These are phyloP conservation scores for Nesidiocoris tenuis DNA, from an alignment of 2,888 invertebrate genomes.

Conservation along the genomic window DNA sequence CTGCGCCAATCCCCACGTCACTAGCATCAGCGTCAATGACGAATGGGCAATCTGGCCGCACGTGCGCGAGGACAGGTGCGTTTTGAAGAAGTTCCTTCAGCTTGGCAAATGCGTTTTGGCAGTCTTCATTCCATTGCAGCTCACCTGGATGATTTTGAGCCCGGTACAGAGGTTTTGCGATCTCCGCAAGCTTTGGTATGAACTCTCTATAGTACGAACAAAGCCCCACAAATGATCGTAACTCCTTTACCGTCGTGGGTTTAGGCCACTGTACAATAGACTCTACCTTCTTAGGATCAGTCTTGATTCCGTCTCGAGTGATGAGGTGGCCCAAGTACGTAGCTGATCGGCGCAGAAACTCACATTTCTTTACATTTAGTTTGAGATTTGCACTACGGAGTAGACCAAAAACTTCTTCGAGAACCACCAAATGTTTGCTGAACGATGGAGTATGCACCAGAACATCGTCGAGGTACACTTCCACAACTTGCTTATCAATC, in stretches of 20 bases:
- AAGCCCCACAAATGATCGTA: neutral
- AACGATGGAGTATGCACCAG: too few relatives aligned
- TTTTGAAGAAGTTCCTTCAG: neutral
- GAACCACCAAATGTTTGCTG: too few relatives aligned
- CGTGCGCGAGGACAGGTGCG: neutral
- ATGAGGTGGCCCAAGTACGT: neutral
- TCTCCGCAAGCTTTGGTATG: neutral
- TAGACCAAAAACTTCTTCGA: too few relatives aligned
- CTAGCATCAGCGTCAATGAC: slow-evolving; percentile 12
- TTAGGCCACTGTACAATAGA: neutral
- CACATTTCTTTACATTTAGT: too few relatives aligned
- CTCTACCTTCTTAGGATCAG: slow-evolving; percentile 1
- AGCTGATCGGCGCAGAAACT: too few relatives aligned
- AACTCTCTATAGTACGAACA: neutral
- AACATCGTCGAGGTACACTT: too few relatives aligned
- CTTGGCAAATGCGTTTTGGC: neutral
- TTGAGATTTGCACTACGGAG: too few relatives aligned
- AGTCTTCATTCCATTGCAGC: neutral
- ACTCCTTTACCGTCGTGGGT: neutral
- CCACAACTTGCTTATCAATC: too few relatives aligned
- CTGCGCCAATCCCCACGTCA: neutral
- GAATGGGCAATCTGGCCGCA: neutral
- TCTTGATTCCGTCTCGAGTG: neutral
- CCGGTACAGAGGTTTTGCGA: neutral
- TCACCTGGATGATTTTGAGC: neutral